phyloP scores from a whole-genome alignment of 1,140 invertebrate species.

The Drosophila erecta region DNA sequence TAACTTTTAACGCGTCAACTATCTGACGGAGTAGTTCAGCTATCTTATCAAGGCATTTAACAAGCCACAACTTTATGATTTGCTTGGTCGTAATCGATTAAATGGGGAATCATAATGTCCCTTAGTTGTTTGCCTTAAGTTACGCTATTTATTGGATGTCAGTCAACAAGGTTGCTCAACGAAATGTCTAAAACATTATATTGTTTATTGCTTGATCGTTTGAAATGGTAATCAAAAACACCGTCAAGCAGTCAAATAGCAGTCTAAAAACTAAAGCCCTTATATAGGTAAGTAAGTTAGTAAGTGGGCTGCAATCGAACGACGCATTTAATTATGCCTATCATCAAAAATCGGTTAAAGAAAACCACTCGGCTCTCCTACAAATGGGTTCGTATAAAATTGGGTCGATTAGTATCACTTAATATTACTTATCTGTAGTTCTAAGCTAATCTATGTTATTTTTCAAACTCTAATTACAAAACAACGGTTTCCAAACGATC shows the following conservation, averaged over 20 bases:
- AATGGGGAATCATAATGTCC: conserved; percentile 11
- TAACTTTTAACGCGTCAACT: not conserved
- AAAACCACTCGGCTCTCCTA: no score
- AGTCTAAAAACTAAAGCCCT: not conserved
- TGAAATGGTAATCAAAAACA: not conserved
- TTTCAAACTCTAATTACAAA: not conserved
- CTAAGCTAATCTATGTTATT: no score
- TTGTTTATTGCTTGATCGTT: not conserved
- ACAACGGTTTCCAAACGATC: no score
- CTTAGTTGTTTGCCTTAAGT: not conserved
- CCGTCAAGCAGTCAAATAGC: no score
- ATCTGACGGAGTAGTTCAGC: not conserved
- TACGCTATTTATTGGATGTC: conserved; percentile 3
- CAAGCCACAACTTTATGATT: not conserved
- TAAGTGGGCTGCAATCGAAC: no score
- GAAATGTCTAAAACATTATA: conserved; percentile 7
- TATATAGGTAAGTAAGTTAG: not conserved
- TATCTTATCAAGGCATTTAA: conserved; percentile 18
- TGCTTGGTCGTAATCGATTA: not conserved
- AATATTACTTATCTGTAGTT: no score
- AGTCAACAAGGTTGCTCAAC: conserved; percentile 8
- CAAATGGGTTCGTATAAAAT: not conserved
- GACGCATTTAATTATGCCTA: no score
- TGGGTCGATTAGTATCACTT: not conserved
- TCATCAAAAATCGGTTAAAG: no score